Evolutionary conservation across 2,797 vertebrate genomes (phyloP).

Genomic region (Macrochelys suwanniensis): DNA sequence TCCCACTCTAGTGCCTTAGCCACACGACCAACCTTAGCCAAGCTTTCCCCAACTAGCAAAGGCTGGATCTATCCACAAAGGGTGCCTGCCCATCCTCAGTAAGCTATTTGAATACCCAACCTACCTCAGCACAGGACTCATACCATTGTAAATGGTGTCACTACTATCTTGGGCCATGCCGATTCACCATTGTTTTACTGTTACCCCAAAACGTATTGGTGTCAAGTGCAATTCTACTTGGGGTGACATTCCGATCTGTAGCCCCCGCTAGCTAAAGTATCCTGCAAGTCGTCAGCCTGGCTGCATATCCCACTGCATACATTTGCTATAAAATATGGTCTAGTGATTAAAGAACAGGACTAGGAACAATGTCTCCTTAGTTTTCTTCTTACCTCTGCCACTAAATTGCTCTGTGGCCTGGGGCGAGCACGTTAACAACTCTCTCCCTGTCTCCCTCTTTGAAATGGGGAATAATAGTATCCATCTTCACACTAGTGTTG

Average conservation of each 20-base stretch:
- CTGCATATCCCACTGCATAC: not conserved
- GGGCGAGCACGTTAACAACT: not conserved
- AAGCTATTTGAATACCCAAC: not conserved
- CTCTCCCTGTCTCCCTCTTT: not conserved
- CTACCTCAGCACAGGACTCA: not conserved
- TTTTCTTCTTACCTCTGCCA: not conserved
- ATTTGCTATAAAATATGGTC: not conserved
- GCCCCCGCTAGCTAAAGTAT: not conserved
- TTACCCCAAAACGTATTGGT: not conserved
- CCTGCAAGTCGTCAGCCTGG: not conserved
- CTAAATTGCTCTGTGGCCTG: not conserved
- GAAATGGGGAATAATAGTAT: not conserved
- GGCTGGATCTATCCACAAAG: not conserved
- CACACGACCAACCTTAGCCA: not conserved
- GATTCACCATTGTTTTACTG: not conserved
- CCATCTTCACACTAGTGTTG: not conserved
- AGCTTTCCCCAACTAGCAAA: not conserved
- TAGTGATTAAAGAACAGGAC: not conserved
- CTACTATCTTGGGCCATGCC: not conserved
- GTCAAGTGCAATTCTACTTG: not conserved
- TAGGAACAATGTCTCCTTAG: not conserved
- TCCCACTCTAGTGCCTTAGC: not conserved
- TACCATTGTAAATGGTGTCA: not conserved
- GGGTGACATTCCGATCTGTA: not conserved
- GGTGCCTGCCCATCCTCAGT: not conserved